Percentiles rank a stretch among this genome's conserved stretches.
Evolutionary conservation across 1,140 invertebrate species (phyloP).

Genomic region (Acromyrmex charruanus): DNA sequence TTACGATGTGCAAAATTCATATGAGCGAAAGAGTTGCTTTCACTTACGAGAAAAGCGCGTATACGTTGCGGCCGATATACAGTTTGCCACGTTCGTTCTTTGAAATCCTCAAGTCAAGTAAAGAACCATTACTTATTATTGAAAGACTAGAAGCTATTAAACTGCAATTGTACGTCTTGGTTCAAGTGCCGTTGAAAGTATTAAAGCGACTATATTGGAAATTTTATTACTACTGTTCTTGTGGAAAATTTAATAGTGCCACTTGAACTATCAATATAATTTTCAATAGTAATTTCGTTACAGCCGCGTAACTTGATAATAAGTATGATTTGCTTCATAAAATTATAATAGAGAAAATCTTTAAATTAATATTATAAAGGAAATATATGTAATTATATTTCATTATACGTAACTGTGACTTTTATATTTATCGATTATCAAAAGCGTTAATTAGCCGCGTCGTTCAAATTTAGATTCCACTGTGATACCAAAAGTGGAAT

Average conservation of each 20-base stretch:
- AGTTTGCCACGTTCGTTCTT: not conserved
- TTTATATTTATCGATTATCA: conserved; percentile 21
- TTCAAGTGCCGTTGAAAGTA: conserved; percentile 38
- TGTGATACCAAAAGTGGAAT: conserved; percentile 35
- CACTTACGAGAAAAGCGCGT: not conserved
- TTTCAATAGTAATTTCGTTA: conserved; percentile 15
- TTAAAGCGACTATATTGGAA: conserved; percentile 44
- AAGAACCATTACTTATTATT: conserved; percentile 10
- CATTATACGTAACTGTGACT: not conserved
- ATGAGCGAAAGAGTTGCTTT: not conserved
- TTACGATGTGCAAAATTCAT: conserved; percentile 36
- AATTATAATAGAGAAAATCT: not conserved
- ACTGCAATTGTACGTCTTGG: conserved; percentile 17
- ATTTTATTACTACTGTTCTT: conserved; percentile 35
- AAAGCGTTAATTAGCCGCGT: conserved; percentile 8
- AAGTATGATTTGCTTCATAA: not conserved
- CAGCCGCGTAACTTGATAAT: not conserved
- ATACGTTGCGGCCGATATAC: too few relatives aligned
- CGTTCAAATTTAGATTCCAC: conserved; percentile 25
- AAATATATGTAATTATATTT: not conserved
- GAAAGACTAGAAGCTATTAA: conserved; percentile 24
- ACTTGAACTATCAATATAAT: conserved; percentile 27
- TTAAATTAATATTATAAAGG: not conserved
- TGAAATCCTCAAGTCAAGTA: not conserved
- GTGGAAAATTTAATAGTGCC: conserved; percentile 34